Evolutionary conservation across 2,888 invertebrate species (phyloP).

Genomic region (Cinara cedri): DNA sequence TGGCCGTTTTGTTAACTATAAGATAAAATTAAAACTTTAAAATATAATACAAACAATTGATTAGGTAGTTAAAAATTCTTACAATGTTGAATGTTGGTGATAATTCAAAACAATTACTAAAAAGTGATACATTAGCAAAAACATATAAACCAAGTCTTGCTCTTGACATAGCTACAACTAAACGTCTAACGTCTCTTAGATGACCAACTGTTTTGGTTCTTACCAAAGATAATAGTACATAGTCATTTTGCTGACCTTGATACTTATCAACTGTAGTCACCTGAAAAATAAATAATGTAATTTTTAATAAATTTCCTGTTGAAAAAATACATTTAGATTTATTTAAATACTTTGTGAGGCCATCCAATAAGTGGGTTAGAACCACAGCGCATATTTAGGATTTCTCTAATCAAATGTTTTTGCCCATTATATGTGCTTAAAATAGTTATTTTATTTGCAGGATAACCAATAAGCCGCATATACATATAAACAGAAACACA

Average conservation of each 20-base stretch:
- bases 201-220: conserved; percentile 97
- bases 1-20: conserved; percentile 80
- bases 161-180: conserved; percentile 97
- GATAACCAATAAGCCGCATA: conserved; percentile 96
- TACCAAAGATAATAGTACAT: conserved; percentile 93
- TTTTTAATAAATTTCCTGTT: too few species aligned
- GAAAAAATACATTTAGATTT: background rate
- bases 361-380: conserved; percentile 93
- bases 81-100: conserved; percentile 93
- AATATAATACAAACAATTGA: background rate
- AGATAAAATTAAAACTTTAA: conserved; percentile 59
- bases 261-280: conserved; percentile 98
- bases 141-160: conserved; percentile 95
- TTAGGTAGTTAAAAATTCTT: conserved; percentile 59
- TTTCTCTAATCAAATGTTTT: conserved; percentile 95
- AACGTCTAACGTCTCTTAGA: conserved; percentile 90
- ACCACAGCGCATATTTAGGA: conserved; percentile 90
- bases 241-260: conserved; percentile 99
- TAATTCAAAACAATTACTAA: conserved; percentile 95
- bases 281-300: conserved; percentile 62
- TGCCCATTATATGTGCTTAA: conserved; percentile 99
- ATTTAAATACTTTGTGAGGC: conserved; percentile 76
- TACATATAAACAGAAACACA: conserved; percentile 98
- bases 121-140: conserved; percentile 89
- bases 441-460: conserved; percentile 94